Base-by-base conservation (phyloP, 2,113 vertebrate species). In the Catharus fuscescens region DNA sequence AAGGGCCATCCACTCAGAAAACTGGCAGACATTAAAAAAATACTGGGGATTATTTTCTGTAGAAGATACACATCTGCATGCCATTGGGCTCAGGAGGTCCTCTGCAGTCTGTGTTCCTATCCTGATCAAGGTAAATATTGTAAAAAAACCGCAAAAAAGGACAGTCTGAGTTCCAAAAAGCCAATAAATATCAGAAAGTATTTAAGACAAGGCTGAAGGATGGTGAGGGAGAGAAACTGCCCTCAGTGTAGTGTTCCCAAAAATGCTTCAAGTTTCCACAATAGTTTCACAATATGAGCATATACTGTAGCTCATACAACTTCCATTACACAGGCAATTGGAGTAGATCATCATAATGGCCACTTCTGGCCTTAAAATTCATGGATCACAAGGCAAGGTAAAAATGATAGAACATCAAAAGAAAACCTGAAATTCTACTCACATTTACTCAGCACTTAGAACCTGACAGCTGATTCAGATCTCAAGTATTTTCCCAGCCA, bases 331-430 rank as follows among this genome's bases (percentile, higher is more conserved):
- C 42, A 92, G 28, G 31, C 34, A 65, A 71, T 70, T 74, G 42
- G 50, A 94, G 62, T 61, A 85, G 47, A 80, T 80, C 71, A 85
- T 80, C 69, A 89, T 69, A 90, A 91, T 26, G 18, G 70, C 36
- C 20, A 56, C 23, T 93, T 87, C 32, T 73, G 32, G 42, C 81
- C 81, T 88, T 77, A 93, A 90, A 96, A 95, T 71, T 78, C 79
- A 91, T 54, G 45, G 87, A 92, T 77, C 79, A 91, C 85, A 83
- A 73, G 32, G 67, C 60, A 84, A 86, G 32, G 60, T 66, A 88
- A 73, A 94, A 95, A 73, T 28, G 10, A 80, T 47, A 83, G 59
- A 88, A 69, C 64, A 90, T 74, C 69, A 80, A 91, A 18, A 74
- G 47, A 87, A 88, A 81, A 62, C 15, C 48, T 62, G 44, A 69